Conservation (phyloP, 2,113 vertebrate species). For the Thermophis baileyi region DNA sequence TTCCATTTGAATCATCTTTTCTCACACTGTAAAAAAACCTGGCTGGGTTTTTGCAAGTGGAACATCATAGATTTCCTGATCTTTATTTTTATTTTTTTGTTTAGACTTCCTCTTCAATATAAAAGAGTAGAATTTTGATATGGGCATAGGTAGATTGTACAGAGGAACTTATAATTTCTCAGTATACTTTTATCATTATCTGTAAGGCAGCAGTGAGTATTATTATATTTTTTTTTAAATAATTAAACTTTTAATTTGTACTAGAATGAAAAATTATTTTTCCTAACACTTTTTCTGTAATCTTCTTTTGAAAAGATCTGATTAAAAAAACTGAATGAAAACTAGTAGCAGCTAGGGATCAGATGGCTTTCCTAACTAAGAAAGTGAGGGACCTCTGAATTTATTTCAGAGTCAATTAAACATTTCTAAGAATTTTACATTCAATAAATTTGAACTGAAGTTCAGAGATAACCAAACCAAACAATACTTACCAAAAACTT, state of each 20-base stretch:
- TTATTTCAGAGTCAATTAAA: background rate
- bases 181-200: background rate
- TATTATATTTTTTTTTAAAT: background rate
- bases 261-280: background rate
- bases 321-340: background rate
- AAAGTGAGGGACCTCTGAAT: background rate
- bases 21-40: background rate
- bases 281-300: background rate
- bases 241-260: background rate
- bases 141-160: background rate
- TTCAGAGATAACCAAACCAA: background rate
- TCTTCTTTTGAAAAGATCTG: background rate
- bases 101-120: background rate
- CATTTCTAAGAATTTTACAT: background rate
- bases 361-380: background rate
- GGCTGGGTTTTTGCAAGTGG: background rate
- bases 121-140: background rate
- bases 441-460: background rate
- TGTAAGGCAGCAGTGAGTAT: background rate
- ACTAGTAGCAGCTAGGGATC: background rate
- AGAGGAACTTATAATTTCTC: background rate
- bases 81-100: background rate
- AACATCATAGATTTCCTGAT: background rate
- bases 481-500: constrained; percentile 91
- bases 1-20: background rate